A percentile compares a stretch with the other conserved stretches of the same genome.
These are phyloP conservation scores for Dromococcyx pavoninus DNA, from an alignment of 2,797 vertebrate genomes.

Conservation along the genomic window DNA sequence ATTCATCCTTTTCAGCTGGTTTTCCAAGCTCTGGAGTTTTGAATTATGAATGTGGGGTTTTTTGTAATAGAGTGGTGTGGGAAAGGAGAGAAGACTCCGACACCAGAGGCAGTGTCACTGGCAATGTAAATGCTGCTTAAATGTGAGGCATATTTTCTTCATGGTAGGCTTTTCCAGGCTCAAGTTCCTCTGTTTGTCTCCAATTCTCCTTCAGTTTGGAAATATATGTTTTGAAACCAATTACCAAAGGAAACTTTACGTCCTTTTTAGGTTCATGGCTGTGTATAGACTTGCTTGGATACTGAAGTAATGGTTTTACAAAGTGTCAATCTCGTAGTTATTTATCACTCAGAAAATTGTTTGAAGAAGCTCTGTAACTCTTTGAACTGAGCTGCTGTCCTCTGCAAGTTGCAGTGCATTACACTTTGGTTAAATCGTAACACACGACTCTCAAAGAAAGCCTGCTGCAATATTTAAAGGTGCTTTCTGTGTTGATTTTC, in stretches of 20 bases:
- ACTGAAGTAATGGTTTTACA: not conserved
- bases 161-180: not conserved
- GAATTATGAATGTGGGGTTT: constrained; percentile 12
- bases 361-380: not conserved
- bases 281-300: not conserved
- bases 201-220: not conserved
- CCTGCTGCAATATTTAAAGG: not conserved
- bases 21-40: not conserved
- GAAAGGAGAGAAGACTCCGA: not conserved
- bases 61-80: not conserved
- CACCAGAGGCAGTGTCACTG: not conserved
- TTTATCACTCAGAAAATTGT: not conserved
- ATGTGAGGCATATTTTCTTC: not conserved
- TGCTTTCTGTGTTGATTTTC: not conserved
- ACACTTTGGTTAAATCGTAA: not conserved
- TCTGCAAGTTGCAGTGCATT: not conserved
- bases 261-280: not conserved
- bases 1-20: constrained; percentile 21
- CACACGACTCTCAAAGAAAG: not conserved
- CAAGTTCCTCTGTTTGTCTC: not conserved
- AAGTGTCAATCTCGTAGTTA: not conserved
- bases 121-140: constrained; percentile 30
- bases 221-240: not conserved
- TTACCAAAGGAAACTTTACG: not conserved
- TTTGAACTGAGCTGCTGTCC: not conserved